These are phyloP conservation scores for Centropristis striata DNA, from an alignment of 2,113 vertebrate species.

Conservation along the genomic window DNA sequence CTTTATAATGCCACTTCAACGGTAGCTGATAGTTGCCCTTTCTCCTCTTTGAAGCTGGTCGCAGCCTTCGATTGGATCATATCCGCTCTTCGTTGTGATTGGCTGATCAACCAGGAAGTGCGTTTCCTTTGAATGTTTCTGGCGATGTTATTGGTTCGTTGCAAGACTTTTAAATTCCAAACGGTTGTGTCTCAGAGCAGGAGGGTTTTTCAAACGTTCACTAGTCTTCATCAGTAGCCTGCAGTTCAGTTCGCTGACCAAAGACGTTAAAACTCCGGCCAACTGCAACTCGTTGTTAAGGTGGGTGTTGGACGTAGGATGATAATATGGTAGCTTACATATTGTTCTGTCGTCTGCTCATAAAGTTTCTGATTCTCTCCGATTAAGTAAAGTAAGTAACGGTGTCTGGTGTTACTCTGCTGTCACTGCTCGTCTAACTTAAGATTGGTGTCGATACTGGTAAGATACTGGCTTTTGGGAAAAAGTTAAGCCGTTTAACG, in stretches of 20 bases:
- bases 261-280: neutral
- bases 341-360: neutral
- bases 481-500: too few relatives aligned
- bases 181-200: slow-evolving; percentile 27
- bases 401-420: too few relatives aligned
- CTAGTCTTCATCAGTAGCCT: fast-evolving
- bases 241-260: neutral
- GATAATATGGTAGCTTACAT: neutral
- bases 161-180: slow-evolving; percentile 82
- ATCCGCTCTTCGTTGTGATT: slow-evolving; percentile 56
- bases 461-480: too few relatives aligned
- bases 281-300: slow-evolving; percentile 27
- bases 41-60: neutral
- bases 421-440: neutral
- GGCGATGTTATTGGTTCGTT: slow-evolving; percentile 73
- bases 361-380: neutral
- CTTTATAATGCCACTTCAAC: too few relatives aligned
- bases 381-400: too few relatives aligned
- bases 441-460: neutral
- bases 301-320: slow-evolving; percentile 36
- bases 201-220: slow-evolving; percentile 33
- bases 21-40: neutral
- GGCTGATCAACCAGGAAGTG: slow-evolving; percentile 59
- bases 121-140: slow-evolving; percentile 41
- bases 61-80: slow-evolving; percentile 7